phyloP scores from a whole-genome alignment of 2,888 invertebrate genomes.

The Euplexia lucipara region DNA sequence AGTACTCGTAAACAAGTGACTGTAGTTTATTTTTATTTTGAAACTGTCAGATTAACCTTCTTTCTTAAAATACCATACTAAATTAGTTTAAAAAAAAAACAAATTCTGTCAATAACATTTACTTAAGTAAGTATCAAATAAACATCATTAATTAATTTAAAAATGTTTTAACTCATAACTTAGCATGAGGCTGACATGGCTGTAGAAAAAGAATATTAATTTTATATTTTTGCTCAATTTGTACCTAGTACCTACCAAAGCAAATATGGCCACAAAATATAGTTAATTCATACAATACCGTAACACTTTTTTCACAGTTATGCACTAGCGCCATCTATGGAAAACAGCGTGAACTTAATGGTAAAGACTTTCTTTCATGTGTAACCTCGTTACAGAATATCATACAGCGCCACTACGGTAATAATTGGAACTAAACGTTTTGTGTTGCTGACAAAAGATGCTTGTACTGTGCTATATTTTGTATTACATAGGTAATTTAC shows the following conservation, averaged over 20 bases:
- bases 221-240: no score
- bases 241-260: no score
- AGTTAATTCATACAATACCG: no score
- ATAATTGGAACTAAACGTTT: constrained; percentile 59
- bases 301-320: neutral
- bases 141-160: no score
- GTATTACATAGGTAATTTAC: neutral
- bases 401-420: constrained; percentile 49
- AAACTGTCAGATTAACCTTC: neutral
- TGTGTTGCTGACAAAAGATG: constrained; percentile 64
- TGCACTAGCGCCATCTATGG: constrained; percentile 56
- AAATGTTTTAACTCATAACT: no score
- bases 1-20: neutral
- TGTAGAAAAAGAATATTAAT: no score
- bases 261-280: no score
- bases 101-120: no score
- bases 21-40: constrained; percentile 17
- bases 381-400: constrained; percentile 39
- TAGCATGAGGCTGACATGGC: no score
- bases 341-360: constrained; percentile 41
- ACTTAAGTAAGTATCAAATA: no score
- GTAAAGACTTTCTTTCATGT: constrained; percentile 41
- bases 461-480: constrained; percentile 47
- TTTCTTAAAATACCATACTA: no score
- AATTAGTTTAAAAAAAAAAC: no score